Conservation (phyloP, 2,888 invertebrate species). For the Eupithecia abbreviata region DNA sequence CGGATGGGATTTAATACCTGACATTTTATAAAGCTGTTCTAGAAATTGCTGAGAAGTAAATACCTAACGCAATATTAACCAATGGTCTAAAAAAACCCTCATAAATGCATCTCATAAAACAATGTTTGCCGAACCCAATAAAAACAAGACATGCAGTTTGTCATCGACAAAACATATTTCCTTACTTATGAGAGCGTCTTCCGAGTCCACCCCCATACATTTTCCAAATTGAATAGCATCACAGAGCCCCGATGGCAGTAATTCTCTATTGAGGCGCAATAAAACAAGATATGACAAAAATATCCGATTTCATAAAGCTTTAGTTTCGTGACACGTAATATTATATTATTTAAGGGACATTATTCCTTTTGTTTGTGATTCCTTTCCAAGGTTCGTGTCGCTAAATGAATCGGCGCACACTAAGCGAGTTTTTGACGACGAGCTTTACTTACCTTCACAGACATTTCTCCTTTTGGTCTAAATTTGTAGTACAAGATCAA, state of each 20-base stretch:
- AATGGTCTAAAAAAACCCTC: not conserved
- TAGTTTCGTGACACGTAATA: conserved; percentile 81
- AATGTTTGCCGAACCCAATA: not conserved
- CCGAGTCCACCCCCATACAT: conserved; percentile 60
- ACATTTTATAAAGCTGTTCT: not conserved
- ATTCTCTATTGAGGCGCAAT: conserved; percentile 77
- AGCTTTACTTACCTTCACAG: not conserved
- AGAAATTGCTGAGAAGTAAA: not conserved
- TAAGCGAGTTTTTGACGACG: conserved; percentile 47
- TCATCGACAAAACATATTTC: conserved; percentile 24
- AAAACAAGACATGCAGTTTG: conserved; percentile 13
- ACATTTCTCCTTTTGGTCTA: not conserved
- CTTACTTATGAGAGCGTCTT: conserved; percentile 33
- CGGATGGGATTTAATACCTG: conserved; percentile 20
- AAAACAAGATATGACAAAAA: conserved; percentile 84
- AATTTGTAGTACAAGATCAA: not conserved
- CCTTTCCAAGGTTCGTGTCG: conserved; percentile 62
- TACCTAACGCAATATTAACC: not conserved
- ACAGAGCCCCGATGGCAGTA: conserved; percentile 62
- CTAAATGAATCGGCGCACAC: conserved; percentile 57
- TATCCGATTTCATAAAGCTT: conserved; percentile 84
- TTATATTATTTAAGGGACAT: conserved; percentile 80
- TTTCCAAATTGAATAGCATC: conserved; percentile 69
- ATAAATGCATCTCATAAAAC: conserved; percentile 3
- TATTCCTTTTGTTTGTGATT: conserved; percentile 75